Evolutionary conservation across 2,888 invertebrate genomes (phyloP).

Genomic region (Agrotis exclamationis): DNA sequence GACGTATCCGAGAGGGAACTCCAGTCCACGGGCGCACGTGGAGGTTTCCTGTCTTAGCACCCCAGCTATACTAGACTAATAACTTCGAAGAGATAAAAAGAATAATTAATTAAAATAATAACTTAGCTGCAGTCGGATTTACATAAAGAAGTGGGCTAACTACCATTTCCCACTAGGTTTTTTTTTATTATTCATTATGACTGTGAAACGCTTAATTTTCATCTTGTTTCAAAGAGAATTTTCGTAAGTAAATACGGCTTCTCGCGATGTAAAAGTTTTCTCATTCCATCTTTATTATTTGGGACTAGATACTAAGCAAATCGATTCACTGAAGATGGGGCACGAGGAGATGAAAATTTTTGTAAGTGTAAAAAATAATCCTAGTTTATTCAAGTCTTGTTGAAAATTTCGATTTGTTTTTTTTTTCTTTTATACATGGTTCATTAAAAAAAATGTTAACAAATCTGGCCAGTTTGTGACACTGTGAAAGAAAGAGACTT

Average conservation of each 20-base stretch:
- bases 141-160: neutral
- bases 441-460: neutral
- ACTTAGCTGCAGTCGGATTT: neutral
- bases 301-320: conserved; percentile 26
- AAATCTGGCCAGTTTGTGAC: neutral
- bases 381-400: neutral
- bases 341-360: conserved; percentile 11
- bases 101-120: neutral
- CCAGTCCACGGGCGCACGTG: no score
- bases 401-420: no score
- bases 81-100: neutral
- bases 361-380: neutral
- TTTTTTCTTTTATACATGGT: neutral
- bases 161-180: neutral
- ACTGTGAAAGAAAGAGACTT: no score
- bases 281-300: conserved; percentile 44
- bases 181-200: conserved; percentile 13
- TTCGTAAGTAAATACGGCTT: conserved; percentile 31
- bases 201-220: conserved; percentile 21
- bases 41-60: no score
- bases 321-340: conserved; percentile 21
- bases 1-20: no score
- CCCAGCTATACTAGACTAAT: no score
- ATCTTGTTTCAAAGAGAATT: conserved; percentile 21
- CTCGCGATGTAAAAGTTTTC: conserved; percentile 47